Evolutionary conservation across 2,797 vertebrate species (phyloP).

Genomic region (Protosalanx chinensis): DNA sequence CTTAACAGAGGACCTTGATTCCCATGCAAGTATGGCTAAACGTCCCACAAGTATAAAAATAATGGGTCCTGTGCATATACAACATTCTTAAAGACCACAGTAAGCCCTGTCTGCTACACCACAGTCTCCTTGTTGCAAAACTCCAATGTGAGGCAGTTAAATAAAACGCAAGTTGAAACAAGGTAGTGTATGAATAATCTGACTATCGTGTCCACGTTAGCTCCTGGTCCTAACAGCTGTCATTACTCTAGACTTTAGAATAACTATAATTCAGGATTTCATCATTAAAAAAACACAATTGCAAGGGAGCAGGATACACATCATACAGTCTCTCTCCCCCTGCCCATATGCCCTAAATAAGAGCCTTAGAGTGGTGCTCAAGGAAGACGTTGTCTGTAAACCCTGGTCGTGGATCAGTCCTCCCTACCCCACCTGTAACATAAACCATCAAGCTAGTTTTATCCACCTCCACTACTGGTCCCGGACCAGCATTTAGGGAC

Average conservation of each 20-base stretch:
- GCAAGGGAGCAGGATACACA: neutral
- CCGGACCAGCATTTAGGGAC: constrained; percentile 19
- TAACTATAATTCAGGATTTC: constrained; percentile 6
- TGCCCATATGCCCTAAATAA: neutral
- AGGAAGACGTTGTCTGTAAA: constrained; percentile 8
- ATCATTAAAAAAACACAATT: neutral
- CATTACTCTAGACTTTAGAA: neutral
- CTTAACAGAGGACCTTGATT: constrained; percentile 6
- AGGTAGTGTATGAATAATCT: constrained; percentile 2
- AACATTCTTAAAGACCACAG: neutral
- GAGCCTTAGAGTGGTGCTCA: constrained; percentile 1
- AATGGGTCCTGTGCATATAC: neutral
- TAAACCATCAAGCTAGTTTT: neutral
- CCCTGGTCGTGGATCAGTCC: constrained; percentile 6
- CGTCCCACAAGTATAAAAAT: constrained; percentile 19
- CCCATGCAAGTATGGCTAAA: constrained; percentile 33
- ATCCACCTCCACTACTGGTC: constrained; percentile 25
- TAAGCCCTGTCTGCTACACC: neutral
- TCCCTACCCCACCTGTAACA: constrained; percentile 1
- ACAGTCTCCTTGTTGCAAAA: neutral
- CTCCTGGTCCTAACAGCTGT: neutral
- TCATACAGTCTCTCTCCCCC: constrained; percentile 6
- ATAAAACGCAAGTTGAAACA: neutral
- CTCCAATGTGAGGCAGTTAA: constrained; percentile 1
- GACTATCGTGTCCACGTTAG: neutral